Conservation (phyloP, 2,797 vertebrate genomes). For the Naso thynnoides region DNA sequence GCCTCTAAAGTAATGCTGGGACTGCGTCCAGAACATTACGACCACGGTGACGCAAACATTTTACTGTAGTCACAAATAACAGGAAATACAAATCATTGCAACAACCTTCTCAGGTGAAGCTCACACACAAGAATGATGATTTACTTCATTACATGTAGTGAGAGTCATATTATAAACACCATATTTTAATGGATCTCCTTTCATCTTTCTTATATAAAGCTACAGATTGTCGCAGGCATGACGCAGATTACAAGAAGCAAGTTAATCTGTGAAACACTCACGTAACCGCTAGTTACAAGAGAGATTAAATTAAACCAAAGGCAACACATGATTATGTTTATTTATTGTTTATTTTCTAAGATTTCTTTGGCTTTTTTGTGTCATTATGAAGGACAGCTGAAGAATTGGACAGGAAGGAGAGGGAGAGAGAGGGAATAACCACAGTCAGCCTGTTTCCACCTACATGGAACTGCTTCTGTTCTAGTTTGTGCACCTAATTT, state of each 20-base stretch:
- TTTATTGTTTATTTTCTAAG: too few relatives aligned
- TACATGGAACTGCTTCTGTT: too few relatives aligned
- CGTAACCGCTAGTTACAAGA: slow-evolving; percentile 28
- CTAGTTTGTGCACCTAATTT: too few relatives aligned
- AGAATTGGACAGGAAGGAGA: too few relatives aligned
- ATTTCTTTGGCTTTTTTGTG: too few relatives aligned
- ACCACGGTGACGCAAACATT: slow-evolving; percentile 59
- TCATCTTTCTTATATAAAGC: neutral
- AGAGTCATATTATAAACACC: slow-evolving; percentile 9
- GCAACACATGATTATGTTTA: too few relatives aligned
- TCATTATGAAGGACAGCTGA: too few relatives aligned
- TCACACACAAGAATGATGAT: slow-evolving; percentile 1
- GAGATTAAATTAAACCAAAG: slow-evolving; percentile 33
- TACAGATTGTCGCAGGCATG: neutral
- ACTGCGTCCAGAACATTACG: slow-evolving; percentile 67
- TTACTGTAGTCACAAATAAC: slow-evolving; percentile 63
- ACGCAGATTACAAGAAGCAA: slow-evolving; percentile 24
- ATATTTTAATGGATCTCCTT: neutral
- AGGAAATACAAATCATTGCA: slow-evolving; percentile 62
- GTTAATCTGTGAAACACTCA: slow-evolving; percentile 33
- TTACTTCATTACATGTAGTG: slow-evolving; percentile 8
- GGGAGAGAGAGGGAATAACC: too few relatives aligned
- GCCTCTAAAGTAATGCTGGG: slow-evolving; percentile 62
- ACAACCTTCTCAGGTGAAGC: slow-evolving; percentile 45
- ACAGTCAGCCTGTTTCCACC: too few relatives aligned